Conservation (phyloP, 2,888 invertebrate species). For the Frankliniella fusca region DNA sequence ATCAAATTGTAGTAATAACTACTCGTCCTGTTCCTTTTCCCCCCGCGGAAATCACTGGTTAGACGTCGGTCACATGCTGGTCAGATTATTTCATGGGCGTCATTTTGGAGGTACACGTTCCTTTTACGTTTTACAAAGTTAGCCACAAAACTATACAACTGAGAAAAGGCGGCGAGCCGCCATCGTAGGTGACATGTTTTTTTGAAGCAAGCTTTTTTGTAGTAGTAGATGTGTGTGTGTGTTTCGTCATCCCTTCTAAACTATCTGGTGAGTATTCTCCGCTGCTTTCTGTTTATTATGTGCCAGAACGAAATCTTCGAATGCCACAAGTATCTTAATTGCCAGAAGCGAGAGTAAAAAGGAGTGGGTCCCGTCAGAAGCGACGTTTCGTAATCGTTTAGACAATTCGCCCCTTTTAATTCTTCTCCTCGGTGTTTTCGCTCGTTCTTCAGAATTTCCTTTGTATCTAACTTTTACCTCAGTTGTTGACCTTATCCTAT, state of each 20-base stretch:
- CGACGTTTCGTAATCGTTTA: conserved; percentile 9
- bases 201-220: conserved; percentile 24
- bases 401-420: too few relatives aligned
- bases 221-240: conserved; percentile 26
- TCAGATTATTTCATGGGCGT: not conserved
- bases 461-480: too few relatives aligned
- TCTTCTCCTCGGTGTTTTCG: too few relatives aligned
- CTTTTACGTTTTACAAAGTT: not conserved
- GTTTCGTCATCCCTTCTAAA: conserved; percentile 15
- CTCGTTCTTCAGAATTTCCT: too few relatives aligned
- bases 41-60: not conserved
- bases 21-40: not conserved
- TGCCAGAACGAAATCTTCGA: not conserved
- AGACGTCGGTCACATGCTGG: not conserved
- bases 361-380: not conserved
- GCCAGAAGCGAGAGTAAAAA: not conserved
- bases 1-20: not conserved
- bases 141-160: not conserved
- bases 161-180: conserved; percentile 21
- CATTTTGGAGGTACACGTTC: not conserved
- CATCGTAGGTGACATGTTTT: conserved; percentile 26
- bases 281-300: too few relatives aligned
- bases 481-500: not conserved
- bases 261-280: not conserved
- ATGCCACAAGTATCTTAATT: not conserved